These are phyloP conservation scores for Zaprionus lachaisei DNA, from an alignment of 1,140 invertebrate genomes.

Conservation along the genomic window DNA sequence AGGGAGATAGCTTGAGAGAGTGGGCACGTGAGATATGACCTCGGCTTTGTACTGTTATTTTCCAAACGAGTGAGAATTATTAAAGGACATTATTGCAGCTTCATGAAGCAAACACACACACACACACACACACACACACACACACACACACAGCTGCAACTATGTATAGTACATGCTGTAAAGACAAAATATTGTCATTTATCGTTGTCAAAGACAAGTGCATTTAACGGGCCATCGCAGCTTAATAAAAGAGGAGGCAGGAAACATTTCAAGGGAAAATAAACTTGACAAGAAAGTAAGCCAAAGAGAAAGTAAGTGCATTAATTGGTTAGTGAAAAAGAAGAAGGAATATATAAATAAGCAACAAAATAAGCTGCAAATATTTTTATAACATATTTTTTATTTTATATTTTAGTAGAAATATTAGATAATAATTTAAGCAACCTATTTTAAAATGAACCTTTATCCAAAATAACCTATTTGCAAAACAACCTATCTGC, in stretches of 20 bases:
- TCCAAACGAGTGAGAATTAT: conserved; percentile 81
- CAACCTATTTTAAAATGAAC: too few relatives aligned
- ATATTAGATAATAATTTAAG: too few relatives aligned
- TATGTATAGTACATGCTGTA: background rate
- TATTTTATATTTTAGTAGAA: too few relatives aligned
- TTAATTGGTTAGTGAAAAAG: conserved; percentile 26
- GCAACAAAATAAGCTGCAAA: too few relatives aligned
- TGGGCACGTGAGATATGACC: conserved; percentile 50
- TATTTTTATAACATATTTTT: too few relatives aligned
- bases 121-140: conserved; percentile 6
- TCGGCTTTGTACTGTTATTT: conserved; percentile 77
- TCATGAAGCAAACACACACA: conserved; percentile 66
- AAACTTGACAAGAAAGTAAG: conserved; percentile 13
- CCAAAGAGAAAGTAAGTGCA: conserved; percentile 23
- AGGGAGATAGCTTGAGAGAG: conserved; percentile 4
- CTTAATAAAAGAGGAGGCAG: conserved; percentile 5
- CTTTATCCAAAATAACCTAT: too few relatives aligned
- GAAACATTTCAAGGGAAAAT: background rate
- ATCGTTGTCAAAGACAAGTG: conserved; percentile 65
- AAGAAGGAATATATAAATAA: background rate
- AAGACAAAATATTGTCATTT: conserved; percentile 51
- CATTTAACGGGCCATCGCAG: conserved; percentile 45
- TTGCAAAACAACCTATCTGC: too few relatives aligned
- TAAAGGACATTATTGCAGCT: conserved; percentile 82
- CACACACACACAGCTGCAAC: conserved; percentile 3